Evolutionary conservation across 2,797 vertebrate species (phyloP).

Genomic region (Premnoplex brunnescens): DNA sequence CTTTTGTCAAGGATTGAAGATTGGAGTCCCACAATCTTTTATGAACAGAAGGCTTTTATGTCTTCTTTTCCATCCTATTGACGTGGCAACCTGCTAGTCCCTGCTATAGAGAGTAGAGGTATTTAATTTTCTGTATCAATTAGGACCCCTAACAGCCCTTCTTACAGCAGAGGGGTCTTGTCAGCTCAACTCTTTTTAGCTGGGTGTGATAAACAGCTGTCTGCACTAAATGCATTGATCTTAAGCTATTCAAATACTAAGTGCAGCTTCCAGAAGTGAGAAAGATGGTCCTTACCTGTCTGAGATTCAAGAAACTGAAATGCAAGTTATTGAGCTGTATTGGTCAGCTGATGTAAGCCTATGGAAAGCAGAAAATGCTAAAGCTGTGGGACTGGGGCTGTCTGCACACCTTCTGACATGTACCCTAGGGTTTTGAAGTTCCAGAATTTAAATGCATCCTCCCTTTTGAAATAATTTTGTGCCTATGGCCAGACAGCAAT

Average conservation of each 20-base stretch:
- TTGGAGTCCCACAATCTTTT: neutral
- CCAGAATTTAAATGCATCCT: conserved; percentile 21
- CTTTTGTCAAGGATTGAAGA: neutral
- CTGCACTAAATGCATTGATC: neutral
- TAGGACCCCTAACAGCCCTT: neutral
- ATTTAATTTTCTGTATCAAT: neutral
- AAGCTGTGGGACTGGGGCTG: conserved; percentile 12
- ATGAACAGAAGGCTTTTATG: neutral
- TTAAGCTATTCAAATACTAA: neutral
- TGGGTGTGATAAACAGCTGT: conserved; percentile 5
- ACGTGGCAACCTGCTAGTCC: neutral
- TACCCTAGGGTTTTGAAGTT: conserved; percentile 3
- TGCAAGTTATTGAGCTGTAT: conserved; percentile 15
- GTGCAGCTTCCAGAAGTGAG: conserved; percentile 8
- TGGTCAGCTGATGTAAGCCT: conserved; percentile 11
- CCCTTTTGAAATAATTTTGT: conserved; percentile 40
- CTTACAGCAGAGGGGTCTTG: neutral
- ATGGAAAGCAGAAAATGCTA: conserved; percentile 47
- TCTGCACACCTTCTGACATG: neutral
- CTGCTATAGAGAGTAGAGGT: neutral
- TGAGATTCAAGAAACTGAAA: conserved; percentile 2
- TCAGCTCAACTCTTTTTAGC: conserved; percentile 7
- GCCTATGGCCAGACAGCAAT: conserved; percentile 3
- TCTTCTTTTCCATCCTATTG: neutral
- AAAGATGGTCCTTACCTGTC: neutral